Evolutionary conservation across 2,797 vertebrate species (phyloP), one percentile per base, ranked within the genome.

Genomic region (Microchirus variegatus): DNA sequence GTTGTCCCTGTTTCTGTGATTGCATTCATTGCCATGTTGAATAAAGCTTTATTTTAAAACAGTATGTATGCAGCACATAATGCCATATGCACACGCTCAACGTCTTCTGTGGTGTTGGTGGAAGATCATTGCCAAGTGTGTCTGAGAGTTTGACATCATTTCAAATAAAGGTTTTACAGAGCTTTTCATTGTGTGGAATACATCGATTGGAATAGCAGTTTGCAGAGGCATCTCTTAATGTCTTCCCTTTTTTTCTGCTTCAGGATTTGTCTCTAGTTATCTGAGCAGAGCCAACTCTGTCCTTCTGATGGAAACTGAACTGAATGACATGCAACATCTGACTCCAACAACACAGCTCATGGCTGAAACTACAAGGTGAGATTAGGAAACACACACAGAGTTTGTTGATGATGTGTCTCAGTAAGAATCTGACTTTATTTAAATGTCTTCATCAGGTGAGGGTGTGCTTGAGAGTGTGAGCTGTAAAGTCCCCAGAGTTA

Each of bases 361-460:
- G 77, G 75, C 79, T 80, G 67, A 80, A 68, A 51, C 65, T 67
- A 47, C 81, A 51, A 84, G 81, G 77, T 87, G n/a, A 68, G 62
- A 14, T 17, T 17, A 22, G 36, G 16, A 22, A 17, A 43, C 55
- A 17, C 37, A 35, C 17, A 1, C 17, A 11, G 18, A 36, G 9
- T 38, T 31, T 45, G 37, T 44, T 11, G 36, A n/a, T 60, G 13
- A 19, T 51, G 16, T 12, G 48, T 40, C n/a, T 10, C 4, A 14
- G 59, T 59, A 3, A 59, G 12, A 81, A 36, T 8, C 26, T 59
- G 1, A 1, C 10, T 67, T 43, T 67, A 5, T 71, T 59, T 55
- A 31, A 31, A 31, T 53, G 38, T 75, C 54, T 42, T 36, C 50
- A 41, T 71, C 56, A 92, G 90, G 86, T 91, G 81, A 91, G 67